Evolutionary conservation across 2,888 invertebrate species (phyloP).

Genomic region (Hetaerina titia): DNA sequence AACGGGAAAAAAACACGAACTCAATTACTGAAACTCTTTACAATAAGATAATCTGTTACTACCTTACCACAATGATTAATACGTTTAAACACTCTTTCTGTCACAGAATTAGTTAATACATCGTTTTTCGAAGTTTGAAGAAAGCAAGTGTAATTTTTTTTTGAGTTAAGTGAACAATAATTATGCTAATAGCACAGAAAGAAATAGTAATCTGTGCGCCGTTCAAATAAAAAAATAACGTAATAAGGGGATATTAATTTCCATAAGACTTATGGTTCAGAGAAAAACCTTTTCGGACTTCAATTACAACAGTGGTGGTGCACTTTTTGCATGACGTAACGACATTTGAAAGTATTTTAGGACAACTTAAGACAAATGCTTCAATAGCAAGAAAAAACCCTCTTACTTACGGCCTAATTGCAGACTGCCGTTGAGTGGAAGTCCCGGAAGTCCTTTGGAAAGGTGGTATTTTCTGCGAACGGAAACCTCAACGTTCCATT

Average conservation of each 20-base stretch:
- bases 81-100: too few relatives aligned
- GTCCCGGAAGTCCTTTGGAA: conserved; percentile 3
- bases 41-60: too few relatives aligned
- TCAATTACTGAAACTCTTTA: too few relatives aligned
- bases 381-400: background rate
- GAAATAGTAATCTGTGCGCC: background rate
- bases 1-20: too few relatives aligned
- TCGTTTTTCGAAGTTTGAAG: too few relatives aligned
- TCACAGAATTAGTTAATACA: too few relatives aligned
- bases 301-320: background rate
- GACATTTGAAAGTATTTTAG: background rate
- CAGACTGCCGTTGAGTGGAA: background rate
- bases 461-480: conserved; percentile 19
- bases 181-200: background rate
- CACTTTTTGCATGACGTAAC: background rate
- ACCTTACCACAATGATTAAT: too few relatives aligned
- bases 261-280: background rate
- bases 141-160: background rate
- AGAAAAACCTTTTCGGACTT: background rate
- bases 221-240: too few relatives aligned
- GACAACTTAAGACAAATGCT: background rate
- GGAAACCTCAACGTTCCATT: conserved; percentile 6
- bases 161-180: background rate
- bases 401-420: conserved; percentile 6
- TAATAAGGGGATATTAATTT: too few relatives aligned